Evolutionary conservation across 2,113 vertebrate genomes (phyloP), one percentile per base, ranked within the genome.

Genomic region (Gnathonemus echidnorhynchus): DNA sequence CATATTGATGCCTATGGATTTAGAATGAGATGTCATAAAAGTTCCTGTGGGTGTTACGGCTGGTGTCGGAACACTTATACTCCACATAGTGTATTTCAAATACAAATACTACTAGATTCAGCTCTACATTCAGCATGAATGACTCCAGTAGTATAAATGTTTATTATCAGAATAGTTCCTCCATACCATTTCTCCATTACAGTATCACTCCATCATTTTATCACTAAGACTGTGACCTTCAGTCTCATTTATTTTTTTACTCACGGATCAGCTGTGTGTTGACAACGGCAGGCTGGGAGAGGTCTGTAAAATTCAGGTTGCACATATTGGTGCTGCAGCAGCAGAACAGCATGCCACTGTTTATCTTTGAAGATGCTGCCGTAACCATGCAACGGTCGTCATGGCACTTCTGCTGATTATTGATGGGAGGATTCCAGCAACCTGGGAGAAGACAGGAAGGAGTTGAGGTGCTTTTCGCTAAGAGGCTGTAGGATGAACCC

Each of bases 271-370:
- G 96, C 91, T 96, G 96, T 66, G 97, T 95, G 21, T 96, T 96
- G 88, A 97, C 97, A 88, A 97, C 2, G 88, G 96, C 95, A 4
- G 70, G 50, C 15, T 88, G 89, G 90, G 97, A 97, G 93, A 98
- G 97, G 48, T 97, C 97, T 0, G 97, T 98, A 92, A 98, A 98
- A 95, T 98, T 97, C 92, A 96, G 93, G 92, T 99, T 99, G 94
- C 98, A 99, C 93, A 99, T 94, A 92, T 98, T 95, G 3, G 94
- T 95, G 89, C 96, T 97, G 93, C 98, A 99, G 95, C 98, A 99
- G 94, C 98, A 99, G 94, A 98, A 99, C 35, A 96, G 96, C 1
- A 96, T 97, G 3, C 95, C 98, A 89, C 96, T 96, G 91, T 97
- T 98, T 90, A 96, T 95, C 92, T 95, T 94, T 52, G 97, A 95